Conservation (phyloP, 2,797 vertebrate species). For the Malacoraja senta region DNA sequence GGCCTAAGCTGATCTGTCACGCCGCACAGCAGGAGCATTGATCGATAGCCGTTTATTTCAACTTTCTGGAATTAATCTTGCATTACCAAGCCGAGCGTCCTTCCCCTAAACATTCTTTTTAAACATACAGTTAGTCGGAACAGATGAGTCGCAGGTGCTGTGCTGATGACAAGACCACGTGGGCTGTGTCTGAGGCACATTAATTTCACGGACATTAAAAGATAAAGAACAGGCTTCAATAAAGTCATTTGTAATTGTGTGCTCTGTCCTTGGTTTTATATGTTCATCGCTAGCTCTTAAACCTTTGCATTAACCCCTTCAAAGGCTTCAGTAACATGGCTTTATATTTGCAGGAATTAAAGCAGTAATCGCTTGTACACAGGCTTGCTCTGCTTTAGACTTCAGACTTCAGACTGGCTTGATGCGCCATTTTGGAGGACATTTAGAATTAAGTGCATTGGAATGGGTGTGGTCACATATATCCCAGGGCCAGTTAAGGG, state of each 20-base stretch:
- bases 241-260: slow-evolving; percentile 37
- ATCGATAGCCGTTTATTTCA: slow-evolving; percentile 31
- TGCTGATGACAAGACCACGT: neutral
- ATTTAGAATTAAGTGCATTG: too few relatives aligned
- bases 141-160: slow-evolving; percentile 20
- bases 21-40: slow-evolving; percentile 29
- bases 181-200: neutral
- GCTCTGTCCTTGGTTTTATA: slow-evolving; percentile 26
- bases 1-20: slow-evolving; percentile 38
- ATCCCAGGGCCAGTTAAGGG: too few relatives aligned
- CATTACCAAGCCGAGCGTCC: neutral
- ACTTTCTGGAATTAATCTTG: slow-evolving; percentile 32
- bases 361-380: neutral
- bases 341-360: neutral
- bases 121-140: neutral
- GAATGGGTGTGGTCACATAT: too few relatives aligned
- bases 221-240: slow-evolving; percentile 33
- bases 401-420: too few relatives aligned
- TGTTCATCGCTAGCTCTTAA: slow-evolving; percentile 7
- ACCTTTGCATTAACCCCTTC: slow-evolving; percentile 19
- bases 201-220: slow-evolving; percentile 38
- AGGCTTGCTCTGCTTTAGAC: too few relatives aligned
- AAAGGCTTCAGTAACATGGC: neutral
- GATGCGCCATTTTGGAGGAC: too few relatives aligned
- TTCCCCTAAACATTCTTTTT: slow-evolving; percentile 22